Base-by-base conservation (phyloP, 1,140 invertebrate species). In the Phymorhynchus buccinoides region DNA sequence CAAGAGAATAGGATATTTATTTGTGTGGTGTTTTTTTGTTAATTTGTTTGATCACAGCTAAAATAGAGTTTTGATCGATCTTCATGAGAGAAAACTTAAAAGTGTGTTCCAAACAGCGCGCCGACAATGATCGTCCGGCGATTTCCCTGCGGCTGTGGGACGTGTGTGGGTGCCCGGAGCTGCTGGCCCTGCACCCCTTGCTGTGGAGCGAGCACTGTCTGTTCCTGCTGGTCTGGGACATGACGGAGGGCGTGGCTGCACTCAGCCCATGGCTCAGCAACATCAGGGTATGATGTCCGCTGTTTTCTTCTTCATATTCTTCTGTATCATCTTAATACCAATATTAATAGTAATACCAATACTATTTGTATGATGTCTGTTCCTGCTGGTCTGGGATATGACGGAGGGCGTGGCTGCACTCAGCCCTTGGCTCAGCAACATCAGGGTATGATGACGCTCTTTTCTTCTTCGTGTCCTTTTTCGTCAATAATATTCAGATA, bases 201-300 rank as follows among this genome's bases (percentile, higher is more conserved):
- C 89, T 92, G 81, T 86, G 91, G 52, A 91, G 89, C 0, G 85
- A 84, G 14, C 88, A 89, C 80, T 86, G 88, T 9, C 86, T 92
- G 27, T 92, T 90, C 83, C 80, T 92, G 0, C 77, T 92, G 12
- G 90, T 92, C 12, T 92, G 89, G 88, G 90, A 92, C 75, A 79
- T 90, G 27, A 79, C 83, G 0, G 85, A 88, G 62, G 89, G 88
- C 48, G 66, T 90, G 0, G 85, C 89, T 14, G 87, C 88, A n/a
- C 86, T 92, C 37, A 84, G 86, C 16, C 83, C 87, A 56, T 90
- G 88, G 88, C 88, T 92, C 14, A 87, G 89, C 77, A 90, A 88
- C 80, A 91, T 92, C 41, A 85, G 91, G 91, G 91, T 92, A 37
- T 30, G 66, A 71, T 42, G n/a, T n/a, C n/a, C n/a, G n/a, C 22